Evolutionary conservation across 2,888 invertebrate species (phyloP), one percentile per base, ranked within the genome.

Genomic region (Carcina quercana): DNA sequence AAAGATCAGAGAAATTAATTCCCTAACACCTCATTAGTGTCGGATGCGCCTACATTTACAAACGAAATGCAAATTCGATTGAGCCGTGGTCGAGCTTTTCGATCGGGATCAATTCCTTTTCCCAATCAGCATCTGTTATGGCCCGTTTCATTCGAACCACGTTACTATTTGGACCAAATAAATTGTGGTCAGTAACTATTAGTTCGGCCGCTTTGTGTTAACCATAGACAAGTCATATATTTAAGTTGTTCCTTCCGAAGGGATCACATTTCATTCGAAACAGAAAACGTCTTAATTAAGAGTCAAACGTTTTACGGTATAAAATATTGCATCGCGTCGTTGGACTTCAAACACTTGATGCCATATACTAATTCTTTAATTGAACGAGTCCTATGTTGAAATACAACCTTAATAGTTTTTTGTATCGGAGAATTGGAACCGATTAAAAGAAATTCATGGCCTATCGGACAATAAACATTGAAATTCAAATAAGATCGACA

Each of bases 11-110:
- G 50, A 61, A 57, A 79, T 80, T 79, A 78, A 79, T 78, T 72
- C 55, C 44, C 64, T 70, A 70, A 76, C 80, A 80, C 80, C 72
- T 78, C 73, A 79, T 80, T 79, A 82, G 71, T 63, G 75, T 69
- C 63, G 41, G 46, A 47, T 51, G 46, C 47, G 55, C 60, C 57
- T 59, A 55, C 59, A 58, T 72, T 70, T 63, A 75, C 69, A 69
- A 66, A 66, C 61, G 45, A 73, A 73, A 82, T 80, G 80, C 78
- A 79, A 79, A 80, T 78, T 63, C 58, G 59, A 60, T 55, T 54
- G 63, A 66, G 59, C 49, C 55, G 54, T 66, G 66, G 47, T 55
- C 59, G 55, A 73, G 74, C 78, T 65, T 79, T 72, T 61, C 58
- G 56, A 64, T 73, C 53, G 41, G 45, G 47, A 57, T 46, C 42